phyloP scores from a whole-genome alignment of 2,113 vertebrate genomes.

The Dasypus novemcinctus region DNA sequence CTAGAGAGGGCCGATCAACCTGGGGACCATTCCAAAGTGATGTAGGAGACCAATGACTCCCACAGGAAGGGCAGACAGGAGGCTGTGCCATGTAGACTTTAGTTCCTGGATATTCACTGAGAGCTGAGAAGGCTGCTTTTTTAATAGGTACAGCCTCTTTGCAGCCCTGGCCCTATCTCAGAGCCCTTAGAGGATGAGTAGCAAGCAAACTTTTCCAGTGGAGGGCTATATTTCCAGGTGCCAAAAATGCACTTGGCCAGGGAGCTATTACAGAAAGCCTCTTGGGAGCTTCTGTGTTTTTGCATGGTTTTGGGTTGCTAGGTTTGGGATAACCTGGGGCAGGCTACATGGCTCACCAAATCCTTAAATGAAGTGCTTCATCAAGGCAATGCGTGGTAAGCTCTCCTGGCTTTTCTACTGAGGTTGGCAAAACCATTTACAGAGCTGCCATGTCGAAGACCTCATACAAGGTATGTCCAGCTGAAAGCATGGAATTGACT shows the following conservation, averaged over 20 bases:
- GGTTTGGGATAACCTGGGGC: conserved; percentile 69
- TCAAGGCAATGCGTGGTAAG: conserved; percentile 12
- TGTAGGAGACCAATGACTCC: background rate
- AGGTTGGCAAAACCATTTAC: conserved; percentile 40
- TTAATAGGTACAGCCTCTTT: conserved; percentile 33
- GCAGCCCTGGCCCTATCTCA: conserved; percentile 22
- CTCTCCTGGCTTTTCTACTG: background rate
- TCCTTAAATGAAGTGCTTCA: conserved; percentile 63
- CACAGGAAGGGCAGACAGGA: background rate
- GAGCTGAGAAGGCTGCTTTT: conserved; percentile 31
- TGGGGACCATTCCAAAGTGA: background rate
- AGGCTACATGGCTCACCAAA: conserved; percentile 62
- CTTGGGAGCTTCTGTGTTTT: conserved; percentile 62
- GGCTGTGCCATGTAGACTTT: background rate
- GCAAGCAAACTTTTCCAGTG: conserved; percentile 67
- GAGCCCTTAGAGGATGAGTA: conserved; percentile 40
- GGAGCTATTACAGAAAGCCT: conserved; percentile 37
- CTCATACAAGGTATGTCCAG: conserved; percentile 66
- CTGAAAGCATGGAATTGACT: conserved; percentile 54
- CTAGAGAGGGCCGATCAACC: background rate
- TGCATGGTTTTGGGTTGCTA: conserved; percentile 71
- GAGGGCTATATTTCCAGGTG: conserved; percentile 40
- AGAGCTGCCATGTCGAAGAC: conserved; percentile 52
- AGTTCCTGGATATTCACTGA: background rate
- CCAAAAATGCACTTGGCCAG: conserved; percentile 63